These are phyloP conservation scores for Sesamia nonagrioides DNA, from an alignment of 1,140 invertebrate genomes.

Conservation along the genomic window DNA sequence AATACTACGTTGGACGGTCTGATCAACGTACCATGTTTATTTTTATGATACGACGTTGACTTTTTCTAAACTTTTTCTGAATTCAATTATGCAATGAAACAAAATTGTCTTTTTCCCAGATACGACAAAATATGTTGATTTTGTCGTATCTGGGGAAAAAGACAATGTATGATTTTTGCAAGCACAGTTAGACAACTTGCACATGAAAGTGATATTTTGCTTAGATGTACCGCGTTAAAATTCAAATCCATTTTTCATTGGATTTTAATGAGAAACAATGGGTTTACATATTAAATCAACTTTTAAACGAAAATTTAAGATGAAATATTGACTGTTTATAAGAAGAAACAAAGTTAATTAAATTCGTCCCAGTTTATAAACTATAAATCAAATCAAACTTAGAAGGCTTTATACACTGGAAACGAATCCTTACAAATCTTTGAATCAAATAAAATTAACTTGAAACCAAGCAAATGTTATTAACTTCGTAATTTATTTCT, in stretches of 20 bases:
- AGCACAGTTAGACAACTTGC: slow-evolving; percentile 37
- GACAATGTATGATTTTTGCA: slow-evolving; percentile 29
- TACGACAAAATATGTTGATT: too few species aligned
- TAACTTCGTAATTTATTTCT: slow-evolving; percentile 15
- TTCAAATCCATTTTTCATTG: slow-evolving; percentile 42
- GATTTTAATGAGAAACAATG: slow-evolving; percentile 11
- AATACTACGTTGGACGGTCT: too few species aligned
- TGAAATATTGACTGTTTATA: background rate
- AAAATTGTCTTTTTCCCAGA: too few species aligned
- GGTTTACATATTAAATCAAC: background rate
- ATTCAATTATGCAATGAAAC: too few species aligned
- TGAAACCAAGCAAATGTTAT: slow-evolving; percentile 49
- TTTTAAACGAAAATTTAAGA: background rate
- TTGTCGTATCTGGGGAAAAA: too few species aligned
- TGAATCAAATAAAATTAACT: slow-evolving; percentile 53
- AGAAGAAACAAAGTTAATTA: background rate
- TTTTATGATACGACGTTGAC: too few species aligned
- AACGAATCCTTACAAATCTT: slow-evolving; percentile 56
- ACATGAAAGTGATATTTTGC: slow-evolving; percentile 38
- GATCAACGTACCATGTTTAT: too few species aligned
- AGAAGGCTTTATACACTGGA: slow-evolving; percentile 41
- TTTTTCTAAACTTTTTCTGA: too few species aligned
- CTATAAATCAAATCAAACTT: slow-evolving; percentile 29
- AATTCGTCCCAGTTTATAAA: slow-evolving; percentile 9
- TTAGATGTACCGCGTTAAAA: slow-evolving; percentile 31